phyloP scores from a whole-genome alignment of 1,140 invertebrate genomes.

The Chlorops oryzae region DNA sequence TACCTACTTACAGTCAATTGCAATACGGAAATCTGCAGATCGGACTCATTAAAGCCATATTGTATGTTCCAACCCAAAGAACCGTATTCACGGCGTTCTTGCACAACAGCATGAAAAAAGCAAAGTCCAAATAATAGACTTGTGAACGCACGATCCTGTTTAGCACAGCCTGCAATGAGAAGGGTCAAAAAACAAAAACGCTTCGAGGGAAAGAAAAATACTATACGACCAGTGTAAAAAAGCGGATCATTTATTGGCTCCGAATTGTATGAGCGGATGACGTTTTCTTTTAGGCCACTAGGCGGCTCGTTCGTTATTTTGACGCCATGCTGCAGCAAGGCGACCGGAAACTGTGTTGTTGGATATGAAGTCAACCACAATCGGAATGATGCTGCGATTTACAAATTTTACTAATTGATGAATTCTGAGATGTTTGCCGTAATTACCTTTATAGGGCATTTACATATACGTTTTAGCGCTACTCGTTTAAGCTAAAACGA shows the following conservation, averaged over 20 bases:
- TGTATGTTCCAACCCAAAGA: conserved; percentile 91
- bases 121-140: conserved; percentile 81
- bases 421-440: too few species aligned
- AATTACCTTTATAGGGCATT: too few species aligned
- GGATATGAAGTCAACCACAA: conserved; percentile 93
- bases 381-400: conserved; percentile 60
- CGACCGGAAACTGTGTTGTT: conserved; percentile 76
- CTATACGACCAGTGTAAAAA: conserved; percentile 52
- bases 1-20: conserved; percentile 56
- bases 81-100: conserved; percentile 87
- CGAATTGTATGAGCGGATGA: conserved; percentile 74
- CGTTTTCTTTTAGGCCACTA: conserved; percentile 78
- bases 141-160: conserved; percentile 67
- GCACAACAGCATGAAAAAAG: conserved; percentile 90
- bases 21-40: conserved; percentile 83
- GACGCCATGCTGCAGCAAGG: conserved; percentile 80
- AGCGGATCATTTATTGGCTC: conserved; percentile 69
- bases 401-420: too few species aligned
- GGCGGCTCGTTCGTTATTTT: conserved; percentile 96
- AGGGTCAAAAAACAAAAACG: background rate
- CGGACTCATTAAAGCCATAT: conserved; percentile 93
- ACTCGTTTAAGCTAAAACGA: too few species aligned
- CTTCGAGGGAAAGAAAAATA: background rate
- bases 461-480: too few species aligned
- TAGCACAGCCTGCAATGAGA: conserved; percentile 55